Evolutionary conservation across 2,888 invertebrate species (phyloP), one percentile per base, ranked within the genome.

Genomic region (Oxyscelio sp.): DNA sequence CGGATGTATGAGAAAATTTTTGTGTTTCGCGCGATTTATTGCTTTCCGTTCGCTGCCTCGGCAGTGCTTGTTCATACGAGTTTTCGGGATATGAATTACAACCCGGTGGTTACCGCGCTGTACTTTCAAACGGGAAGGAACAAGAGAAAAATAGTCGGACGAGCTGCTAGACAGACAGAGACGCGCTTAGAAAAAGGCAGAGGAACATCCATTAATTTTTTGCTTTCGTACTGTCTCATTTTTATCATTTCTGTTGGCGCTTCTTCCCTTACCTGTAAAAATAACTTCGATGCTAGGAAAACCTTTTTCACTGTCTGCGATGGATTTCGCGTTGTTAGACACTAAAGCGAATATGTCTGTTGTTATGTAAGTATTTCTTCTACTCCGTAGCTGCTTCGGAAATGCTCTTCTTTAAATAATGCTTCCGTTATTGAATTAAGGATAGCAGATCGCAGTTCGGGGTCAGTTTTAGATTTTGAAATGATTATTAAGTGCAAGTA

Each of bases 201-300:
- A 71, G 56, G 58, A 81, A 83, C 80, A 82, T 87, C 68, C 84
- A 79, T 84, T 80, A 75, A 84, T 84, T 77, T 84, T 80, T 84
- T 84, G 71, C 71, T 48, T 48, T 48, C 73, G 70, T 50, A 61
- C 56, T 31, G 79, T 79, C 83, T 70, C 79, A 80, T 88, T 74
- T 83, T 81, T 77, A 78, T 70, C 83, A 87, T 79, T 87, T 83
- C 74, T 63, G 56, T 61, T 87, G 22, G 50, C 66, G 22, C 54
- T 38, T 3, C 58, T 61, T 50, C 19, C 19, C 38, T 34, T 34
- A 61, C 82, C 83, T 83, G 86, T 87, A 86, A 80, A 90, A 90
- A 85, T 90, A 88, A 88, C 85, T 89, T 87, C 87, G 87, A 90
- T 89, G 52, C 71, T 22, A 24, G 65, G 59, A 59, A 70, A 58